Conservation (phyloP, 2,797 vertebrate species). For the Oreortyx pictus region DNA sequence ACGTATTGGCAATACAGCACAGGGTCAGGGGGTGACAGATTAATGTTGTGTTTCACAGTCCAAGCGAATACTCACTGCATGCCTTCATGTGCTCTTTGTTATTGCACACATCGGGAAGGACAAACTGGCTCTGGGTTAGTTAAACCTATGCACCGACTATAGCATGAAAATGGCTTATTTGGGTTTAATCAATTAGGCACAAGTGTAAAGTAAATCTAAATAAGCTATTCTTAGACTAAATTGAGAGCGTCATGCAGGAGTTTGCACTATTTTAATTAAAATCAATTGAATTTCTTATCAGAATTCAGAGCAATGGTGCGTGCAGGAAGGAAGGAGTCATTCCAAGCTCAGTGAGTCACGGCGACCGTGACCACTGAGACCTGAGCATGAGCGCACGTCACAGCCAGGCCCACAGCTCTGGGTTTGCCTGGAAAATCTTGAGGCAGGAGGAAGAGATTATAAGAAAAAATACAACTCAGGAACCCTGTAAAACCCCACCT, state of each 20-base stretch:
- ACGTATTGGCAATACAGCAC: conserved; percentile 75
- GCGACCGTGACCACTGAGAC: not conserved
- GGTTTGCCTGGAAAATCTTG: conserved; percentile 11
- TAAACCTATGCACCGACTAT: not conserved
- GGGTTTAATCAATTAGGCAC: not conserved
- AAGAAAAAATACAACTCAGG: not conserved
- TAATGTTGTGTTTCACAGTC: conserved; percentile 53
- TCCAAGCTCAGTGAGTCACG: not conserved
- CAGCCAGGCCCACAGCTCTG: not conserved
- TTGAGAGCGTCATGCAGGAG: not conserved
- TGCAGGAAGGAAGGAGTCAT: not conserved
- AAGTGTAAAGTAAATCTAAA: not conserved
- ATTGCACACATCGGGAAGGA: not conserved
- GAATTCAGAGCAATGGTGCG: not conserved
- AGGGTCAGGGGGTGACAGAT: conserved; percentile 73
- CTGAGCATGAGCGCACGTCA: accelerated
- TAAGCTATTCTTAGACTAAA: not conserved
- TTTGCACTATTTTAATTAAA: conserved; percentile 28
- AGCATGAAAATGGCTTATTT: not conserved
- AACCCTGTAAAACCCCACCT: conserved; percentile 13
- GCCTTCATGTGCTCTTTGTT: conserved; percentile 42
- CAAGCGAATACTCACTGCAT: conserved; percentile 58
- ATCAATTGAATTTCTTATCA: not conserved
- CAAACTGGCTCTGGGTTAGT: not conserved
- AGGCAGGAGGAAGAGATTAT: not conserved